Percentiles rank a stretch among this genome's conserved stretches.
Conservation (phyloP, 2,113 vertebrate species). For the Turdus rufiventris region DNA sequence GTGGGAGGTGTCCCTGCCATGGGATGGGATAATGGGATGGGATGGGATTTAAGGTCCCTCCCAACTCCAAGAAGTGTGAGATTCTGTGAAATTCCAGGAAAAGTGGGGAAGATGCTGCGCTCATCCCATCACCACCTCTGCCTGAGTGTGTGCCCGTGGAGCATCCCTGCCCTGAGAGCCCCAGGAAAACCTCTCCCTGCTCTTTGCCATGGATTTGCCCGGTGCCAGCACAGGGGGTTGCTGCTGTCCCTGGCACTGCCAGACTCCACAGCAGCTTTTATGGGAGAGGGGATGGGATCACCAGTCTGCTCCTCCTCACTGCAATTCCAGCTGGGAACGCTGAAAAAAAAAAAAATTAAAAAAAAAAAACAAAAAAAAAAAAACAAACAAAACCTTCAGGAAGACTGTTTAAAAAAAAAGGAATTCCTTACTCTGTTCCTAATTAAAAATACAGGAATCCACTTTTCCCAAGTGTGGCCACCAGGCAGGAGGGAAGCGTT, state of each 20-base stretch:
- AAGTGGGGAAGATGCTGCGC: fast-evolving
- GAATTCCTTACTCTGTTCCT: fast-evolving
- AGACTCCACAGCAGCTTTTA: neutral
- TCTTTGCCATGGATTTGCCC: neutral
- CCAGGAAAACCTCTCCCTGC: neutral
- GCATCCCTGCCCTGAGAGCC: neutral
- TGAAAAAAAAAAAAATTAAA: neutral
- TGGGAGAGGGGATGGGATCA: neutral
- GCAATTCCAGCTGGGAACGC: fast-evolving
- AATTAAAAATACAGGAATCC: fast-evolving
- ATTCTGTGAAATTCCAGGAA: neutral
- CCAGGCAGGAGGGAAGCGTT: neutral
- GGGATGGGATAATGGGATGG: neutral
- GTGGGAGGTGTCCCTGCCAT: neutral
- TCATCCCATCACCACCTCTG: too few relatives aligned
- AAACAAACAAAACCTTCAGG: neutral
- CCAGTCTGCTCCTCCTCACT: neutral
- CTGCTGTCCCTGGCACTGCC: neutral
- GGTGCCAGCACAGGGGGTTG: fast-evolving
- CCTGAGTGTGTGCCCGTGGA: fast-evolving
- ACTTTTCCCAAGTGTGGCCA: fast-evolving
- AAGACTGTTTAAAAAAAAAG: neutral
- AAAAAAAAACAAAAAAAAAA: neutral
- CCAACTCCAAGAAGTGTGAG: neutral
- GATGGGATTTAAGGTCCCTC: neutral